A percentile compares a stretch with the other conserved stretches of the same genome.
These are phyloP conservation scores for Adelosebastes latens DNA, from an alignment of 2,797 vertebrate species.

Conservation along the genomic window DNA sequence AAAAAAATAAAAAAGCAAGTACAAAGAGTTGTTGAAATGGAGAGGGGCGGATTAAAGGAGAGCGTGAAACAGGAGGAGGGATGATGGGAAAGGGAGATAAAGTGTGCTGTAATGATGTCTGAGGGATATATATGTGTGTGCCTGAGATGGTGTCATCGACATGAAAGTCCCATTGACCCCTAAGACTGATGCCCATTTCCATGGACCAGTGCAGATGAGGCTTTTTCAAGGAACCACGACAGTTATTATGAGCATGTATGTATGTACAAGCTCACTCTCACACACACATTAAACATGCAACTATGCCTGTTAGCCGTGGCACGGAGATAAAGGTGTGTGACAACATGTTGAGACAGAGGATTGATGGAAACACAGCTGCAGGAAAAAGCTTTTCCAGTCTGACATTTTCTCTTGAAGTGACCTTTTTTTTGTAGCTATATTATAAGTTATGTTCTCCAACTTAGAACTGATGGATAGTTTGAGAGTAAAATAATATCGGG, in stretches of 20 bases:
- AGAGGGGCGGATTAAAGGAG: neutral
- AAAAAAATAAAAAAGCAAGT: neutral
- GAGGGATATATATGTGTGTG: constrained; percentile 24
- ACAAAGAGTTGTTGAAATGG: constrained; percentile 13
- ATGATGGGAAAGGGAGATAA: neutral
- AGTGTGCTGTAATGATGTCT: constrained; percentile 18
- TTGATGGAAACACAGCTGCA: constrained; percentile 11
- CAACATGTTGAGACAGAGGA: constrained; percentile 4
- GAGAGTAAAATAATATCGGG: constrained; percentile 34
- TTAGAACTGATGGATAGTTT: constrained; percentile 37
- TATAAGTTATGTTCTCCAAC: constrained; percentile 9
- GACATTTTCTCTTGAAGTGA: constrained; percentile 36
- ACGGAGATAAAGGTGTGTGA: neutral
- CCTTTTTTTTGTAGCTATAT: constrained; percentile 48
- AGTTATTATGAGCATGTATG: neutral
- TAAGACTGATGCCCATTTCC: constrained; percentile 24
- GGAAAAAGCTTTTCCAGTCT: constrained; percentile 28
- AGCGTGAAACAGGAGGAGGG: neutral
- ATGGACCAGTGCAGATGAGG: neutral
- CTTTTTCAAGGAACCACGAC: neutral
- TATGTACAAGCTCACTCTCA: neutral
- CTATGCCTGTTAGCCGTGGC: neutral
- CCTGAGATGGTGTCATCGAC: constrained; percentile 31
- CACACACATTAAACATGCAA: neutral
- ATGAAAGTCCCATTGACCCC: constrained; percentile 37